Conservation (phyloP, 1,140 invertebrate species). For the Drosophila orosa region DNA sequence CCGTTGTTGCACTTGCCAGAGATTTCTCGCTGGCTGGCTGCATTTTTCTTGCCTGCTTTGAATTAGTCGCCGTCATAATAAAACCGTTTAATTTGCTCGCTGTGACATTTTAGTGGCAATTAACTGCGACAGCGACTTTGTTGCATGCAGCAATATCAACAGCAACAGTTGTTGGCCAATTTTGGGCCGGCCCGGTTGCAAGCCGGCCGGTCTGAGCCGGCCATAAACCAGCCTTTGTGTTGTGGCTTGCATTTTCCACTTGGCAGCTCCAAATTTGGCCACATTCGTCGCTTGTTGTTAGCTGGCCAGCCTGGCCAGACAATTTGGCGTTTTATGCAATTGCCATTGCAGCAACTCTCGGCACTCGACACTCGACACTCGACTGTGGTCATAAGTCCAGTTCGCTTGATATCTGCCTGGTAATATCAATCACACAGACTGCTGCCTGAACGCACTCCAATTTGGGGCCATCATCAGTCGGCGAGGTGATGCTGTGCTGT, state of each 20-base stretch:
- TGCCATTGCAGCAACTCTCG: conserved; percentile 26
- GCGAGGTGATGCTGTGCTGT: conserved; percentile 8
- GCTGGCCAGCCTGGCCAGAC: conserved; percentile 54
- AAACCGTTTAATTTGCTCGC: conserved; percentile 66
- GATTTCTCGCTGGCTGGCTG: conserved; percentile 19
- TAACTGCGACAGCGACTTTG: conserved; percentile 49
- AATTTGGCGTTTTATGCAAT: conserved; percentile 79
- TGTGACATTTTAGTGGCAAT: conserved; percentile 57
- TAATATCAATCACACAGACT: conserved; percentile 8
- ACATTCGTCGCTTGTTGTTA: conserved; percentile 31
- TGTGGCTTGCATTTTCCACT: conserved; percentile 56
- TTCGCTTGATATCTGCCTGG: conserved; percentile 1
- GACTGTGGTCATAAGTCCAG: conserved; percentile 62
- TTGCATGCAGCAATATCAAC: conserved; percentile 58
- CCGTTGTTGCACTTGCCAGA: conserved; percentile 55
- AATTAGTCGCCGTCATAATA: conserved; percentile 67
- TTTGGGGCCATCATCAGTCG: conserved; percentile 58
- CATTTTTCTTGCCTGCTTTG: conserved; percentile 17
- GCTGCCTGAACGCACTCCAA: conserved; percentile 47
- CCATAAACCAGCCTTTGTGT: conserved; percentile 58
- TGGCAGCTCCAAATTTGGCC: conserved; percentile 68
- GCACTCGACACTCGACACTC: background rate
- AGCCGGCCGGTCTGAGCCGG: conserved; percentile 56
- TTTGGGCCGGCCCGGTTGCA: conserved; percentile 38
- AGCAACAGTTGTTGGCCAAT: conserved; percentile 47